Conservation (phyloP, 2,888 invertebrate species). For the Vannuccia rotundouncinata region DNA sequence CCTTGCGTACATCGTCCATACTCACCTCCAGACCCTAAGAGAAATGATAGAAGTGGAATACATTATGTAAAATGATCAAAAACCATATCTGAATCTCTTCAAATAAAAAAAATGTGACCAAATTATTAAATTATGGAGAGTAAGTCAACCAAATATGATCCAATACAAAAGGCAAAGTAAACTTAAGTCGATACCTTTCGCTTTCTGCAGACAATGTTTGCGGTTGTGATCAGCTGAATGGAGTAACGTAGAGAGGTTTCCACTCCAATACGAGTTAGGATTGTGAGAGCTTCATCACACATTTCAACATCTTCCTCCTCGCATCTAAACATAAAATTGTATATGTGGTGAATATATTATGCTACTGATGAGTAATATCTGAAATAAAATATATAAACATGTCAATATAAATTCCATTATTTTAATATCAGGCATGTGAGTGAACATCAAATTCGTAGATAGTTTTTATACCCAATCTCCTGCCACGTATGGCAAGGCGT, state of each 20-base stretch:
- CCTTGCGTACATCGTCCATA: slow-evolving; percentile 84
- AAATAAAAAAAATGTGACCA: slow-evolving; percentile 2
- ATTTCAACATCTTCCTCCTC: slow-evolving; percentile 97
- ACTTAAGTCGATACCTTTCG: slow-evolving; percentile 65
- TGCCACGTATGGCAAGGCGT: too few species aligned
- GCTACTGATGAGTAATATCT: too few species aligned
- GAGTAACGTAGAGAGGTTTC: slow-evolving; percentile 91
- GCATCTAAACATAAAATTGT: slow-evolving; percentile 62
- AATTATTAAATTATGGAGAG: slow-evolving; percentile 30
- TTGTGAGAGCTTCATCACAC: slow-evolving; percentile 77
- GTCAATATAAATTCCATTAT: too few species aligned
- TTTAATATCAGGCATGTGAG: too few species aligned
- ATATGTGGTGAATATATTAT: too few species aligned
- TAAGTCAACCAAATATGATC: not conserved
- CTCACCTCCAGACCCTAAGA: slow-evolving; percentile 62
- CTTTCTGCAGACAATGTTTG: slow-evolving; percentile 82
- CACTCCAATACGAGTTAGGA: slow-evolving; percentile 81
- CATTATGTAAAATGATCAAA: slow-evolving; percentile 33
- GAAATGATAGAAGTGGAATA: slow-evolving; percentile 2
- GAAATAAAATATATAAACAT: too few species aligned
- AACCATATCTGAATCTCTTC: not conserved
- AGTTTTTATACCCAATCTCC: too few species aligned
- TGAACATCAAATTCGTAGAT: too few species aligned
- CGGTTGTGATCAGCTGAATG: slow-evolving; percentile 91
- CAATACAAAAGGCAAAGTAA: slow-evolving; percentile 2